These are phyloP conservation scores for Teleogryllus occipitalis DNA, from an alignment of 1,140 invertebrate genomes.

Conservation along the genomic window DNA sequence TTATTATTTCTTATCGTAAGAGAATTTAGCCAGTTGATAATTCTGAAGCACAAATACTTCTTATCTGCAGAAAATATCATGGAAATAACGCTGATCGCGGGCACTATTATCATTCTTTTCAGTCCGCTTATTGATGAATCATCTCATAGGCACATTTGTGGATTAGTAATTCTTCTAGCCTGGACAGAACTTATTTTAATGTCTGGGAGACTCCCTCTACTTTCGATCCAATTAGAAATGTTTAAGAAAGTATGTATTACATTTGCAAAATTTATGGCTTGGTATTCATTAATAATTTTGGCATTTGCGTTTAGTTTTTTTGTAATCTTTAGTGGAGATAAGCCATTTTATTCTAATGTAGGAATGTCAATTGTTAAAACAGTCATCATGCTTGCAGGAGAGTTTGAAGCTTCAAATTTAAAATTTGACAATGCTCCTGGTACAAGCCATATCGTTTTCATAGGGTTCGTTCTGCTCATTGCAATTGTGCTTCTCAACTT, in stretches of 20 bases:
- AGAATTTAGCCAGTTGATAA: slow-evolving; percentile 58
- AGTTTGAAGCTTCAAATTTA: slow-evolving; percentile 66
- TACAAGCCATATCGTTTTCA: slow-evolving; percentile 61
- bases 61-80: slow-evolving; percentile 59
- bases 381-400: slow-evolving; percentile 73
- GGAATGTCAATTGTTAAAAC: slow-evolving; percentile 65
- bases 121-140: slow-evolving; percentile 41
- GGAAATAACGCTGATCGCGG: slow-evolving; percentile 53
- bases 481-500: slow-evolving; percentile 72
- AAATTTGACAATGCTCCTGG: slow-evolving; percentile 56
- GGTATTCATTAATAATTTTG: slow-evolving; percentile 68
- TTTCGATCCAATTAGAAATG: slow-evolving; percentile 71
- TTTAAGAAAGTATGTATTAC: slow-evolving; percentile 65
- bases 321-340: slow-evolving; percentile 48
- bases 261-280: slow-evolving; percentile 66
- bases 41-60: slow-evolving; percentile 53
- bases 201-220: slow-evolving; percentile 59
- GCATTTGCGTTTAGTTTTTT: slow-evolving; percentile 75
- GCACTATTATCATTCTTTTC: slow-evolving; percentile 47
- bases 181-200: slow-evolving; percentile 64
- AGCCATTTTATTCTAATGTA: slow-evolving; percentile 45
- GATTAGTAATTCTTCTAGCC: slow-evolving; percentile 60
- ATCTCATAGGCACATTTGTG: slow-evolving; percentile 44
- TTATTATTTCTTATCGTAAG: slow-evolving; percentile 43
- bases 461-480: slow-evolving; percentile 69